Evolutionary conservation across 2,113 vertebrate species (phyloP), one percentile per base, ranked within the genome.

Genomic region (Ceyx cyanopectus): DNA sequence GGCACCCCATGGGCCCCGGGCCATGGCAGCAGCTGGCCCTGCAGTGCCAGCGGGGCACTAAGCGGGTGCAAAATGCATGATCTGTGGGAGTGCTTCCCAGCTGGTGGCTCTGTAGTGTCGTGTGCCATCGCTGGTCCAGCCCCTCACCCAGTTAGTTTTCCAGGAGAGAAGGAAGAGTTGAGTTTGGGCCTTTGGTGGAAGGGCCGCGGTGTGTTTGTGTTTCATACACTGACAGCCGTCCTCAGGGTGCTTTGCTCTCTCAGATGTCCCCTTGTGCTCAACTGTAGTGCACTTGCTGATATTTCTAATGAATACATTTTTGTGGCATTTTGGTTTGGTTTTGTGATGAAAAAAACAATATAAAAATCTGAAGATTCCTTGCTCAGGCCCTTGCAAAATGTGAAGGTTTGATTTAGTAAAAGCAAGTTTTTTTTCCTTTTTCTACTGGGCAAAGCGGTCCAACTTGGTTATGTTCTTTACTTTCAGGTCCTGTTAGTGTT

Each of bases 161-260:
- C 16, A 29, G 57, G 45, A 51, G 12, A 26, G 57, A 57, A 50
- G 6, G 67, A 48, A 12, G 16, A 46, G 72, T n/a, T n/a, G 16
- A 14, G 20, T 43, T 82, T 20, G 26, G 58, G 37, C 57, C 65
- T 66, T 75, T 22, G 40, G 0, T 51, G 50, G 34, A 50, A 20
- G 23, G 40, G 5, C 13, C 1, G 0, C 2, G 0, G 15, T 15
- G 0, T 16, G 34, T 40, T 32, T 43, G 81, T 60, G 2, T 68
- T 1, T 40, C 2, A 0, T 26, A 23, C 7, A 1, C 29, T 32
- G 8, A 54, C 41, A 58, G 7, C 54, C 46, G 37, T 63, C 40
- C 56, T 13, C 19, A 12, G 6, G 40, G 16, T 41, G 40, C 13
- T 73, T 75, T 73, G 45, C 29, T 63, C 0, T 81, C 74, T 81